Conservation (phyloP, 2,888 invertebrate genomes). For the Drosophila hawaiiensis region DNA sequence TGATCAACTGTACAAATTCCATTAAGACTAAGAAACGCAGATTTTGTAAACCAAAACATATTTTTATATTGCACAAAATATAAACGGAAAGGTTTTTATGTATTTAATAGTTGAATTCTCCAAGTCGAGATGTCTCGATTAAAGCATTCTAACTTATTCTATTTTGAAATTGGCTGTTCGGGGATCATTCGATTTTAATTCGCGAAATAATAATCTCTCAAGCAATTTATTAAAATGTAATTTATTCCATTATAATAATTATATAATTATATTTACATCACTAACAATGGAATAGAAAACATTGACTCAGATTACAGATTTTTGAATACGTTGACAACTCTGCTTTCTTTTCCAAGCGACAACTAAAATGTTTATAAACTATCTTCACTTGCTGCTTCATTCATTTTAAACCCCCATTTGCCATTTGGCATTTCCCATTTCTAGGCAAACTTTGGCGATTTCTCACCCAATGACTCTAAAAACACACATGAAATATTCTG, state of each 20-base stretch:
- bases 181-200: background rate
- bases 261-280: too few relatives aligned
- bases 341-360: background rate
- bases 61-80: background rate
- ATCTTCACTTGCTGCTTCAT: background rate
- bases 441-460: background rate
- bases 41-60: background rate
- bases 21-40: background rate
- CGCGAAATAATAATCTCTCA: background rate
- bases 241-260: too few relatives aligned
- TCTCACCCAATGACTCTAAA: background rate
- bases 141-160: too few relatives aligned
- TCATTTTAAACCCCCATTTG: background rate
- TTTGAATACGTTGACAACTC: background rate
- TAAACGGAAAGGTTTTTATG: background rate
- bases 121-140: background rate
- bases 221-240: background rate
- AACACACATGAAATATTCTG: constrained; percentile 68
- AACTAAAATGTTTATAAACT: background rate
- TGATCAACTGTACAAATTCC: background rate
- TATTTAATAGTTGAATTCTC: background rate
- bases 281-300: too few relatives aligned
- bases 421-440: background rate
- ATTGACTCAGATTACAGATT: background rate
- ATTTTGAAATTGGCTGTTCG: background rate